These are phyloP conservation scores for Jordanella pulchra DNA, from an alignment of 2,797 vertebrate genomes.

Conservation along the genomic window DNA sequence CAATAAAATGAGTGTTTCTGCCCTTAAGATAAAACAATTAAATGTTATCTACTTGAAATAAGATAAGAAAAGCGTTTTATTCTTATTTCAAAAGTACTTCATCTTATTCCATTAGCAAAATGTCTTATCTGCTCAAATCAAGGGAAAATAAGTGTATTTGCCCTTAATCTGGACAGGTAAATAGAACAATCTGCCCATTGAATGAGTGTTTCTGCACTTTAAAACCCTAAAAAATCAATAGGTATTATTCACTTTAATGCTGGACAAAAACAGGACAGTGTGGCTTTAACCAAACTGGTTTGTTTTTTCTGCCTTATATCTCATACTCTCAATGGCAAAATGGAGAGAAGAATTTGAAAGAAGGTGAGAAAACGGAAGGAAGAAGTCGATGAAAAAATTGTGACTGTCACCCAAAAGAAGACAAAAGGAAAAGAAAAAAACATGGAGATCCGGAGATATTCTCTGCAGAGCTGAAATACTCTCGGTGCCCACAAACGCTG, in stretches of 20 bases:
- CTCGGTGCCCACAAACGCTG: conserved; percentile 60
- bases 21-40: no score
- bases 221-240: no score
- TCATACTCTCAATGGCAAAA: conserved; percentile 33
- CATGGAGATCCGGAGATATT: conserved; percentile 74
- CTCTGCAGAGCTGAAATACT: conserved; percentile 53
- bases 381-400: conserved; percentile 73
- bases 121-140: no score
- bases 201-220: no score
- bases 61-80: no score
- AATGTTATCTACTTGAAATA: no score
- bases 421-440: conserved; percentile 53
- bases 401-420: conserved; percentile 73
- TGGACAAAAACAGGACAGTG: not conserved
- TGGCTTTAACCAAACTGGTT: conserved; percentile 27
- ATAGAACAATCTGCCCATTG: no score
- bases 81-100: no score
- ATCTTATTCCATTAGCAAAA: no score
- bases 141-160: not conserved
- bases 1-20: no score
- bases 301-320: conserved; percentile 29
- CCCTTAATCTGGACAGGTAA: no score
- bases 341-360: conserved; percentile 62
- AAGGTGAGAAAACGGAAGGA: conserved; percentile 54
- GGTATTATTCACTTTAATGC: no score